These are phyloP conservation scores for Mormyrus proboscirostris DNA, from an alignment of 2,797 vertebrate species.

Conservation along the genomic window DNA sequence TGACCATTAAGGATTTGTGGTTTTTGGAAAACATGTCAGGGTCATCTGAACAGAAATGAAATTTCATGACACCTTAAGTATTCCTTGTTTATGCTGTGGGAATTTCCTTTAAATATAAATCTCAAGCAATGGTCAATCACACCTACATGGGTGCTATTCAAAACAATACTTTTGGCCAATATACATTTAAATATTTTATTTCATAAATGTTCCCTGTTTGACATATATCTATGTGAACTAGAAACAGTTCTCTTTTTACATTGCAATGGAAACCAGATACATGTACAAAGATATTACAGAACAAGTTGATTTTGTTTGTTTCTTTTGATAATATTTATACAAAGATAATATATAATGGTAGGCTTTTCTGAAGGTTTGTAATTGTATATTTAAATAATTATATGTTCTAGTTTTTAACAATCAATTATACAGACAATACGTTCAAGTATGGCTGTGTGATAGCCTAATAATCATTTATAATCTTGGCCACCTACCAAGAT, in stretches of 20 bases:
- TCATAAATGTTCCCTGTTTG: conserved; percentile 16
- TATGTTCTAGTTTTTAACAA: not conserved
- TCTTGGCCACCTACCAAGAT: conserved; percentile 10
- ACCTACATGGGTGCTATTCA: not conserved
- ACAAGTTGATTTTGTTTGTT: not conserved
- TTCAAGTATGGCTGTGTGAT: not conserved
- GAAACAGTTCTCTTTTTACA: conserved; percentile 19
- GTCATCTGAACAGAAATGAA: not conserved
- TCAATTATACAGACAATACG: not conserved
- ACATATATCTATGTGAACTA: conserved; percentile 13
- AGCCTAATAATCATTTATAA: not conserved
- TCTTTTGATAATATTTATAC: conserved; percentile 7
- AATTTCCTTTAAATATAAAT: not conserved
- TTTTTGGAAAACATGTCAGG: not conserved
- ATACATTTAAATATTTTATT: conserved; percentile 25
- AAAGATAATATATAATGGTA: not conserved
- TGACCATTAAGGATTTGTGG: not conserved
- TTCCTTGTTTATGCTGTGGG: not conserved
- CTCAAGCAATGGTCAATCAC: not conserved
- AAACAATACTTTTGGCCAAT: conserved; percentile 15
- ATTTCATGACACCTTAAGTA: not conserved
- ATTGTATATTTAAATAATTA: not conserved
- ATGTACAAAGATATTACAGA: conserved; percentile 9
- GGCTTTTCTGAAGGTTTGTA: not conserved
- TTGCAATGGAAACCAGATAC: conserved; percentile 12